Conservation (phyloP, 2,797 vertebrate genomes). For the Sebastes minor region DNA sequence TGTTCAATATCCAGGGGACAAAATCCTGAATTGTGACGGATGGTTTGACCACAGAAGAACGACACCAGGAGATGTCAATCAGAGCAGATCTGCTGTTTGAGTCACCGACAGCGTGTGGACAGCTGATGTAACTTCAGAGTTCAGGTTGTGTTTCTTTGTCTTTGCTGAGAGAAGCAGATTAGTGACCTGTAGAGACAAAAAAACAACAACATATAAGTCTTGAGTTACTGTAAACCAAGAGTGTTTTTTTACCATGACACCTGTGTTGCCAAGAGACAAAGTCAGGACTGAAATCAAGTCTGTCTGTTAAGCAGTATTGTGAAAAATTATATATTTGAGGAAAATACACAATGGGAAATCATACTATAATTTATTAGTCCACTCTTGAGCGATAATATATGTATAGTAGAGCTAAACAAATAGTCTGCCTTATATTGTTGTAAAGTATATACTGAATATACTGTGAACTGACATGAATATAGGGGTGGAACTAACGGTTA, state of each 20-base stretch:
- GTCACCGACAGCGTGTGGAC: neutral
- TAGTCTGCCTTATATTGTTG: neutral
- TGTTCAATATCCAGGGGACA: neutral
- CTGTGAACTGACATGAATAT: no score
- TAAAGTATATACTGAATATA: no score
- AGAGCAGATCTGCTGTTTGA: neutral
- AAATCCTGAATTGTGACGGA: neutral
- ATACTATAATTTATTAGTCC: neutral
- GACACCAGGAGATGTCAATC: neutral
- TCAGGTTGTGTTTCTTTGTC: conserved; percentile 1
- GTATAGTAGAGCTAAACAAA: neutral
- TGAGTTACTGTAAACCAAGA: neutral
- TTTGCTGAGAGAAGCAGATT: neutral
- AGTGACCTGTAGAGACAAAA: conserved; percentile 41
- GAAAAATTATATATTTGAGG: neutral
- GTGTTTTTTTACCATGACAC: neutral
- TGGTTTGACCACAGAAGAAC: neutral
- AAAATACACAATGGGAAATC: neutral
- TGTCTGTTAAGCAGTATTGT: neutral
- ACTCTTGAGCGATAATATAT: neutral
- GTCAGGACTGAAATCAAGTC: neutral
- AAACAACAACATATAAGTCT: neutral
- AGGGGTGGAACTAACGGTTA: no score
- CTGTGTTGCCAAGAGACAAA: neutral
- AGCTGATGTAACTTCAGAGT: neutral